phyloP scores from a whole-genome alignment of 2,797 vertebrate genomes.

The Eurystomus glaucurus region DNA sequence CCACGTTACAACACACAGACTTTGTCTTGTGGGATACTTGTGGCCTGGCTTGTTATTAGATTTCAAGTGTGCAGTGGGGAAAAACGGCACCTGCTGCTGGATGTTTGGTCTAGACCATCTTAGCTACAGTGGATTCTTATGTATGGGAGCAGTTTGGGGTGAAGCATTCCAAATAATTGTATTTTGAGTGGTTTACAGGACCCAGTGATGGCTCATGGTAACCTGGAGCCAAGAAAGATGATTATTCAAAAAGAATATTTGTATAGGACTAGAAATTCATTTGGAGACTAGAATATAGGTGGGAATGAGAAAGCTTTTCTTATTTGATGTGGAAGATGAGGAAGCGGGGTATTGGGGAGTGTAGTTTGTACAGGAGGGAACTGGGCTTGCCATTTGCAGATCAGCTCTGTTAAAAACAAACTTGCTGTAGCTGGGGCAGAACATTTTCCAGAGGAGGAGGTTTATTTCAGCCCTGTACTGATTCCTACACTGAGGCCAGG shows the following conservation, averaged over 20 bases:
- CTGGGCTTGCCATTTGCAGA: background rate
- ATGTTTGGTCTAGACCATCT: background rate
- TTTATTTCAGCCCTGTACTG: background rate
- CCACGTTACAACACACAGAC: background rate
- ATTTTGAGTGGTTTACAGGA: background rate
- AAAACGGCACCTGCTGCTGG: background rate
- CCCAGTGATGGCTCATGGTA: rapidly evolving
- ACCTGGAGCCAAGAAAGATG: background rate
- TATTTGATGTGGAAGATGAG: background rate
- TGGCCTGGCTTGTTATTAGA: background rate
- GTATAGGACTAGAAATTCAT: background rate
- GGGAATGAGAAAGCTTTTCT: background rate
- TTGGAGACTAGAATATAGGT: background rate
- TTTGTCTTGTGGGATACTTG: background rate
- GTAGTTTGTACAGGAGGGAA: background rate
- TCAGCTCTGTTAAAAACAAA: background rate
- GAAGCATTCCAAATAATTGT: background rate
- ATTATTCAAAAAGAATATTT: background rate
- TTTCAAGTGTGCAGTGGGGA: background rate
- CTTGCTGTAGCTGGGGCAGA: background rate
- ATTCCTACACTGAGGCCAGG: background rate
- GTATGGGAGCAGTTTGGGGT: background rate
- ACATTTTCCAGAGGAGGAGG: background rate
- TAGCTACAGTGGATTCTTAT: background rate
- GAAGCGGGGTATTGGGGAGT: rapidly evolving